Evolutionary conservation across 2,113 vertebrate genomes (phyloP).

Genomic region (Cephalopterus ornatus): DNA sequence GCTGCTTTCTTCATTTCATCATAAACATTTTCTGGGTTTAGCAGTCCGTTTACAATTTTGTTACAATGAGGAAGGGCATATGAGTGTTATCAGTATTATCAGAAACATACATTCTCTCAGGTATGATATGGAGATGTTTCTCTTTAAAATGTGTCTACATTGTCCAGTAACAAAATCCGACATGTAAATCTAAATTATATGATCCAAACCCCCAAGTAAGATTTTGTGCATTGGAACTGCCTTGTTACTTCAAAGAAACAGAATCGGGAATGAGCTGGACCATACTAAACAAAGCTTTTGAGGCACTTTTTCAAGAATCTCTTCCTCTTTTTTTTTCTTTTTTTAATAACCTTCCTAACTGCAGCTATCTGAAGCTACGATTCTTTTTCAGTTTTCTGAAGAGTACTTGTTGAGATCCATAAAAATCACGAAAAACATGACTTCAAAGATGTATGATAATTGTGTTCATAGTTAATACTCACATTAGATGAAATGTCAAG

Average conservation of each 20-base stretch:
- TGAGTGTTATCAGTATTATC: background rate
- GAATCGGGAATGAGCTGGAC: background rate
- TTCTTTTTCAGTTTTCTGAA: background rate
- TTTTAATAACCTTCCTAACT: background rate
- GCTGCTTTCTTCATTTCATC: conserved; percentile 3
- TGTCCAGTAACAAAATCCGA: background rate
- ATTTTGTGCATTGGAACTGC: background rate
- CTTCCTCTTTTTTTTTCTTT: background rate
- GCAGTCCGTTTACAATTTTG: background rate
- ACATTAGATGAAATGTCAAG: background rate
- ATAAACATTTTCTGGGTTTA: background rate
- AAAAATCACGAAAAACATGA: background rate
- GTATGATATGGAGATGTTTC: background rate
- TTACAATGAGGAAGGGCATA: background rate
- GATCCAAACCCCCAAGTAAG: background rate
- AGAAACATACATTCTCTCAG: background rate
- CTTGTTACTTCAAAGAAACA: background rate
- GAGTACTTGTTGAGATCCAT: background rate
- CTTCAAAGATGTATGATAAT: background rate
- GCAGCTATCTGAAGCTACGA: background rate
- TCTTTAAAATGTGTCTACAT: background rate
- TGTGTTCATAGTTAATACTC: background rate
- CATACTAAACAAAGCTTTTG: background rate
- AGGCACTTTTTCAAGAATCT: background rate
- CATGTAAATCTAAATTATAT: background rate